Percentiles rank a stretch among this genome's conserved stretches.
Evolutionary conservation across 2,888 invertebrate species (phyloP).

Genomic region (Lasius platythorax): DNA sequence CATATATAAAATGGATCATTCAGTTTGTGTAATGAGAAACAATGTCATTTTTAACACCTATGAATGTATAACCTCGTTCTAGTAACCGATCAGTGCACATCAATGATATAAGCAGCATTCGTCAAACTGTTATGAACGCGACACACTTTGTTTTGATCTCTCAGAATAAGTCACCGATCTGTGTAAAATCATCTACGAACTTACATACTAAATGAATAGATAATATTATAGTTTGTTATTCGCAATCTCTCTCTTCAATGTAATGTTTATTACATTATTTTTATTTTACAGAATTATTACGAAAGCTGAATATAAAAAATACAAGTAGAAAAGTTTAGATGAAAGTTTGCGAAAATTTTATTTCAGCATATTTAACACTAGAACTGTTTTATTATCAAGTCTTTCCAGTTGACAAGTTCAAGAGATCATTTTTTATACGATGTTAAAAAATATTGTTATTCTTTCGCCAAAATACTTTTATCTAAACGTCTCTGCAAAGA

Average conservation of each 20-base stretch:
- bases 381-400: neutral
- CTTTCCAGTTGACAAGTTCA: neutral
- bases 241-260: neutral
- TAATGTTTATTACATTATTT: neutral
- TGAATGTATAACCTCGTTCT: slow-evolving; percentile 4
- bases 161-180: neutral
- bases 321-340: neutral
- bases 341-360: neutral
- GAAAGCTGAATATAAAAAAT: neutral
- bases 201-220: neutral
- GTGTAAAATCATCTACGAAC: neutral
- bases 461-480: neutral
- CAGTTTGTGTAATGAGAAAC: neutral
- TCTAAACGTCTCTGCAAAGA: neutral
- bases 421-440: neutral
- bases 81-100: slow-evolving; percentile 22
- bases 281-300: neutral
- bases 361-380: neutral
- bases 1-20: neutral
- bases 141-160: neutral
- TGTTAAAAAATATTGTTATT: neutral
- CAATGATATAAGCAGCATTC: neutral
- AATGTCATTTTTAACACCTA: neutral
- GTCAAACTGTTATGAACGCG: neutral
- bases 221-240: neutral